Conservation (phyloP, 30 jellyfish, hydroid and myxozoan genomes). For the Aurelia sp. region DNA sequence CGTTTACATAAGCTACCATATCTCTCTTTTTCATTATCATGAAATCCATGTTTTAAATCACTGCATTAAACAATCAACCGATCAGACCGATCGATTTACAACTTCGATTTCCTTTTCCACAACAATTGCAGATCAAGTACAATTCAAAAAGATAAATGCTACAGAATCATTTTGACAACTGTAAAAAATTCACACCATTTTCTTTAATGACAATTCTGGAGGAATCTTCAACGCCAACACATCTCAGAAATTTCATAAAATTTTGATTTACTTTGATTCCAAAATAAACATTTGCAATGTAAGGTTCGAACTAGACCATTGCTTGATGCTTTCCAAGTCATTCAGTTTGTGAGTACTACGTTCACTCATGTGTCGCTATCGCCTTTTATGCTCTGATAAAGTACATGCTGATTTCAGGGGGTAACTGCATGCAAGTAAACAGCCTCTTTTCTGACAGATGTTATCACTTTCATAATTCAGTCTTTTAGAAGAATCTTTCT, state of each 20-base stretch:
- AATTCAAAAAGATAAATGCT: too few relatives aligned
- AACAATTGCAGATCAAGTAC: too few relatives aligned
- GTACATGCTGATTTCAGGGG: constrained; percentile 42
- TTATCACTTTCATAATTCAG: too few relatives aligned
- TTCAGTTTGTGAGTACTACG: background rate
- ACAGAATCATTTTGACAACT: too few relatives aligned
- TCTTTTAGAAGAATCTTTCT: too few relatives aligned
- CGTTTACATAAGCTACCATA: constrained; percentile 53
- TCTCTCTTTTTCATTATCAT: constrained; percentile 12
- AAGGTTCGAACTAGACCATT: too few relatives aligned
- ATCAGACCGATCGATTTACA: background rate
- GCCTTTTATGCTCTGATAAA: background rate
- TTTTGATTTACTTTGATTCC: background rate
- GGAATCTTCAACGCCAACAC: background rate
- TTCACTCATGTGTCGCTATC: background rate
- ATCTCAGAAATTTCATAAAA: background rate
- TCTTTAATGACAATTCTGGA: too few relatives aligned
- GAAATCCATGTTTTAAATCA: constrained; percentile 12
- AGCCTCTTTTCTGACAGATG: background rate
- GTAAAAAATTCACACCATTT: too few relatives aligned
- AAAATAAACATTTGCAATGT: too few relatives aligned
- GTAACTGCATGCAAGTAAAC: background rate
- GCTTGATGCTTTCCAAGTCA: background rate
- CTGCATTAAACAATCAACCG: too few relatives aligned
- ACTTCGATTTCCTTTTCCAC: background rate